Evolutionary conservation across 2,113 vertebrate species (phyloP), one percentile per base, ranked within the genome.

Genomic region (Anoplopoma fimbria): DNA sequence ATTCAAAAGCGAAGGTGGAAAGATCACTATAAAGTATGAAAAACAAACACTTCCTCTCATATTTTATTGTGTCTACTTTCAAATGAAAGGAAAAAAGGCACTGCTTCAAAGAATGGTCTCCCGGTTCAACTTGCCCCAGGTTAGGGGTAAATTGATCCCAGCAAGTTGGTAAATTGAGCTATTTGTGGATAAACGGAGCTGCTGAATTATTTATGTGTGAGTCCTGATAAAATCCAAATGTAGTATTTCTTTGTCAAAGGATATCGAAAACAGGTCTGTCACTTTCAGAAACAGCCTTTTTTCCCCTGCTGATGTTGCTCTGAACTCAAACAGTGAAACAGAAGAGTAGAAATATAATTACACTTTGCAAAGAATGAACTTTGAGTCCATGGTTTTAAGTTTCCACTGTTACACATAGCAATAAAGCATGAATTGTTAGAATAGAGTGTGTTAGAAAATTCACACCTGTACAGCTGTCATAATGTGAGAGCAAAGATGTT

Each of bases 171-270:
- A 82, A 71, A 89, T 78, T 73, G 77, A 88, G 74, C 70, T 67
- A 62, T 89, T 87, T 88, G 67, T 73, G 83, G 79, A 85, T 72
- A 85, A 81, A 78, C 34, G 1, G 60, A 87, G 79, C 23, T 15
- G 9, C 53, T 87, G 79, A 82, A 87, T 87, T 75, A 86, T 89
- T 90, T 61, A 84, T 86, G 58, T 60, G 21, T 0, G 33, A 78
- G 80, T 75, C 58, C 49, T 57, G 40, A 77, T 55, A 68, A 83
- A 84, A 85, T 36, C 57, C 34, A 72, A 60, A 42, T 75, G 17
- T 13, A 64, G 77, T 40, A 60, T 79, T 83, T 75, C 40, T 70
- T 0, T 38, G 71, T 81, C 51, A 57, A 72, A 84, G 51, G 58
- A 57, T 69, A 55, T 0, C 45, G 57, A 71, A 69, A 42, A 65